Evolutionary conservation across 1,140 invertebrate species (phyloP).

Genomic region (Brachionus plicatilis): DNA sequence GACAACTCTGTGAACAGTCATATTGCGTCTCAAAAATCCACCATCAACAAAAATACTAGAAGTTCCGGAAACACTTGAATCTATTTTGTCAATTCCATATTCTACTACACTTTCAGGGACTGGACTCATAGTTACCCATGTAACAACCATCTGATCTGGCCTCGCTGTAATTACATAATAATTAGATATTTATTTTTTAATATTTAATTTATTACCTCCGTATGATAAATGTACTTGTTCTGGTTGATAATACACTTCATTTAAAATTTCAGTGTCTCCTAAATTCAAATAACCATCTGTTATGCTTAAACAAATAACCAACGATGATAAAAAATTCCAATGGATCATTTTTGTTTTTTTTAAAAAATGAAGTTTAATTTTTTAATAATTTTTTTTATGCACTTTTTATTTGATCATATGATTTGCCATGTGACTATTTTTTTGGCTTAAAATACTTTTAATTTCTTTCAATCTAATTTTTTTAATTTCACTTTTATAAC

Average conservation of each 20-base stretch:
- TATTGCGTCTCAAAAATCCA: conserved; percentile 62
- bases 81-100: conserved; percentile 64
- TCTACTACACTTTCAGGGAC: conserved; percentile 68
- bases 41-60: conserved; percentile 71
- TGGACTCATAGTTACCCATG: conserved; percentile 75
- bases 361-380: no score
- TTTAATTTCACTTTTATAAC: no score
- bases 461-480: no score
- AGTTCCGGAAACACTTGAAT: conserved; percentile 58
- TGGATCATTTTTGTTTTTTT: not conserved
- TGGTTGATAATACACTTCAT: conserved; percentile 60
- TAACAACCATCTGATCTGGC: conserved; percentile 65
- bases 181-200: not conserved
- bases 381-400: no score
- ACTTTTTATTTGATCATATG: no score
- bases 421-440: no score
- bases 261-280: not conserved
- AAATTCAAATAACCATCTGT: not conserved
- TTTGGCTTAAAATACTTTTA: no score
- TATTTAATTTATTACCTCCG: conserved; percentile 55
- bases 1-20: conserved; percentile 74
- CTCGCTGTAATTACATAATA: conserved; percentile 25
- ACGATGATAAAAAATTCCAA: not conserved
- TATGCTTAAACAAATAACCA: not conserved
- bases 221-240: conserved; percentile 67